Conservation (phyloP, 2,113 vertebrate genomes). For the Ictalurus furcatus region DNA sequence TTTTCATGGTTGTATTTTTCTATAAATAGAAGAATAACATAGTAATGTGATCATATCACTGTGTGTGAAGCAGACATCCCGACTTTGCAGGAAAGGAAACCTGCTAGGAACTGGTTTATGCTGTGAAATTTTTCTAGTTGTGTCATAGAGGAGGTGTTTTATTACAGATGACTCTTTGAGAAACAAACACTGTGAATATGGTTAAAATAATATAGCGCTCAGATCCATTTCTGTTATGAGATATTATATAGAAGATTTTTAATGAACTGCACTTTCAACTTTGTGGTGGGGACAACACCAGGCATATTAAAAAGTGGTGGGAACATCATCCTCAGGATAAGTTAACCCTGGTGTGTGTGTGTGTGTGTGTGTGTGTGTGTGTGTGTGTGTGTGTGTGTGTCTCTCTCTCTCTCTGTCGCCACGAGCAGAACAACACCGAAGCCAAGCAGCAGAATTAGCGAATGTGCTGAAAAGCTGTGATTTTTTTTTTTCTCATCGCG, state of each 20-base stretch:
- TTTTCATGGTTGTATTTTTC: background rate
- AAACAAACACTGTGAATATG: background rate
- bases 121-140: background rate
- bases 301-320: background rate
- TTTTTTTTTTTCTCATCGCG: background rate
- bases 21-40: background rate
- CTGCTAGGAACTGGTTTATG: background rate
- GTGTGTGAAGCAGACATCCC: background rate
- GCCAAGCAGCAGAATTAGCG: background rate
- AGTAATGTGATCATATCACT: background rate
- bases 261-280: background rate
- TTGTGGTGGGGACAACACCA: background rate
- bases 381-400: background rate
- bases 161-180: background rate
- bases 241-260: background rate
- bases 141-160: background rate
- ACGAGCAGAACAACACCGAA: background rate
- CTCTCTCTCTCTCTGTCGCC: too few species aligned
- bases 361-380: background rate
- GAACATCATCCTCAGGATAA: background rate
- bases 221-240: background rate
- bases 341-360: background rate
- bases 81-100: background rate
- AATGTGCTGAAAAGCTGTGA: background rate
- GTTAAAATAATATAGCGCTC: background rate